These are phyloP conservation scores for Procambarus clarkii DNA, from an alignment of 1,140 invertebrate species.

Conservation along the genomic window DNA sequence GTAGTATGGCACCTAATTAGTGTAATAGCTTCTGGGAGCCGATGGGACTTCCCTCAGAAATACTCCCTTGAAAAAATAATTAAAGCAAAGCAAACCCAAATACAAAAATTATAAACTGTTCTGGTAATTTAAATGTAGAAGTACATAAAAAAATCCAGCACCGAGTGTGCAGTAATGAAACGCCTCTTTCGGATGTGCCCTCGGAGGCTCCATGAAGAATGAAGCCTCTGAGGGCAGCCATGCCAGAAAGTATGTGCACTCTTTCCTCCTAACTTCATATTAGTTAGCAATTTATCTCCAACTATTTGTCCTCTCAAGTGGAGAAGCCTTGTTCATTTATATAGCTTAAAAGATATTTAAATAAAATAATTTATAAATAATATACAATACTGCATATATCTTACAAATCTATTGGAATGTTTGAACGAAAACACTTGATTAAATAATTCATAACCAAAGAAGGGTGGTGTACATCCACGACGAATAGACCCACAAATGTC, in stretches of 20 bases:
- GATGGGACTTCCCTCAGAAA: no score
- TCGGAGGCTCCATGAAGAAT: no score
- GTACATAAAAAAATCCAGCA: no score
- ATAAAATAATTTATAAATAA: not conserved
- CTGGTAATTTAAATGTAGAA: no score
- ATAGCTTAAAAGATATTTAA: not conserved
- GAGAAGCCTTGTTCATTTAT: not conserved
- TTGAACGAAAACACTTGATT: not conserved
- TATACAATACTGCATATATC: not conserved
- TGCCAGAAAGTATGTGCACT: not conserved
- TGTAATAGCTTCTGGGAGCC: no score
- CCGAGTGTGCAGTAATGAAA: no score
- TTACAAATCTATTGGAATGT: slow-evolving; percentile 7
- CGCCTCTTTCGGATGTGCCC: no score
- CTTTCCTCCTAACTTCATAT: not conserved
- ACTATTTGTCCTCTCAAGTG: not conserved
- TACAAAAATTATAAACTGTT: no score
- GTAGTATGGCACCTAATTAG: no score
- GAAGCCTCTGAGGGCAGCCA: no score
- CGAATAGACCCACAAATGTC: not conserved
- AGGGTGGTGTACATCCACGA: not conserved
- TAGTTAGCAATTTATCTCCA: not conserved
- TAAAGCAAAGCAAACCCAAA: no score
- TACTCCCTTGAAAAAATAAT: no score
- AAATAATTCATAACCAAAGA: not conserved